Evolutionary conservation across 2,888 invertebrate species (phyloP), one percentile per base, ranked within the genome.

Genomic region (Seladonia tumulorum): DNA sequence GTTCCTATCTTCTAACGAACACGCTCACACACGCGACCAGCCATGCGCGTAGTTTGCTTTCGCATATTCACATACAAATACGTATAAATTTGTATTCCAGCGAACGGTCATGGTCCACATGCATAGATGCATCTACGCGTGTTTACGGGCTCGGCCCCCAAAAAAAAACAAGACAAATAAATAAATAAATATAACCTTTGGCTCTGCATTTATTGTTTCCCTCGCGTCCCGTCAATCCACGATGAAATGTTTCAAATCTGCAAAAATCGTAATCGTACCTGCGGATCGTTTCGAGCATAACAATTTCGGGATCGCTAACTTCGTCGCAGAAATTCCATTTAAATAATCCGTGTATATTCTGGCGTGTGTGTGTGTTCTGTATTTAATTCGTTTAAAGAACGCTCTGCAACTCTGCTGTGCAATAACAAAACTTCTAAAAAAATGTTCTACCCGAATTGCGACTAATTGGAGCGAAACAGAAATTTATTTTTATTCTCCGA

Each of bases 151-250:
- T 45, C 53, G 14, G 4, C 35, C 35, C 35, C n/a, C n/a, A n/a
- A n/a, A 35, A 35, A 35, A 35, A 35, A 35, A 35, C 35, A 35
- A 35, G 35, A 35, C 57, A 47, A 14, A 66, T 35, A 73, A 72
- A 45, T 53, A 73, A 72, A 45, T 53, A 81, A 63, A 82, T 72
- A 71, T 63, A 39, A 78, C 77, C 39, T 39, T 53, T 63, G 22
- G 66, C 63, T 63, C 35, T 25, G 22, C 63, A 39, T 66, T 66
- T 66, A 66, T 66, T 18, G 63, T 29, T 63, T 63, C 29, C 16
- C 29, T 63, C 29, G 29, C 16, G 2, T 5, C 2, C 63, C 63
- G 63, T 29, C 63, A 16, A 29, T 63, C 63, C 29, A 16, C 16
- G 29, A 29, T 63, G 7, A 63, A 63, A 63, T 29, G 29, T 16